Evolutionary conservation across 2,113 vertebrate species (phyloP).

Genomic region (Lophochroa leadbeateri): DNA sequence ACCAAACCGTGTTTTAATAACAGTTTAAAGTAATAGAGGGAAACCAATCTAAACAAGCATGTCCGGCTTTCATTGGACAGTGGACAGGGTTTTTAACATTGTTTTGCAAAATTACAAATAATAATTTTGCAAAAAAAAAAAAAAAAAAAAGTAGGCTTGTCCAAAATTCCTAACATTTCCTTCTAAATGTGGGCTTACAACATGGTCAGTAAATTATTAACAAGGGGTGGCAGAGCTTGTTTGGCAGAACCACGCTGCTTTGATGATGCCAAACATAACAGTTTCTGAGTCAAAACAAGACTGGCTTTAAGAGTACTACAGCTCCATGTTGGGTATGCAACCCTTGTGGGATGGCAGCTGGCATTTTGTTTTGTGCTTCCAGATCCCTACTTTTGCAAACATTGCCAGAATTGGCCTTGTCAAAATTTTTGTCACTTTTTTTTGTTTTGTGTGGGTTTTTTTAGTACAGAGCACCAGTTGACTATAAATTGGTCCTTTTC

Average conservation of each 20-base stretch:
- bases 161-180: neutral
- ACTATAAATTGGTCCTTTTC: conserved; percentile 36
- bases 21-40: no score
- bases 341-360: neutral
- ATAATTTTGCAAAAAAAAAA: neutral
- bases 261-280: neutral
- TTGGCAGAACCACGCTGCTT: neutral
- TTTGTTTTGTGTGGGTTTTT: neutral
- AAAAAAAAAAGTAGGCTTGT: neutral
- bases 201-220: neutral
- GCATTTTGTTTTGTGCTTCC: conserved; percentile 40
- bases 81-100: neutral
- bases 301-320: neutral
- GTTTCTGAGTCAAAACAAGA: neutral
- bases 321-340: neutral
- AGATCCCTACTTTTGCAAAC: neutral
- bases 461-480: conserved; percentile 72
- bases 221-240: neutral
- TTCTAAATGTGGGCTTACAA: neutral
- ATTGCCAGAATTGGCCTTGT: neutral
- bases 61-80: neutral
- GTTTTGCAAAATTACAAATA: neutral
- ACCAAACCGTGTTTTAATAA: neutral
- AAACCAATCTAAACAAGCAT: no score
- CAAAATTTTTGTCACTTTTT: neutral